These are phyloP conservation scores for Plumapathes pennacea DNA, from an alignment of 92 coral and sea anemone species.

Conservation along the genomic window DNA sequence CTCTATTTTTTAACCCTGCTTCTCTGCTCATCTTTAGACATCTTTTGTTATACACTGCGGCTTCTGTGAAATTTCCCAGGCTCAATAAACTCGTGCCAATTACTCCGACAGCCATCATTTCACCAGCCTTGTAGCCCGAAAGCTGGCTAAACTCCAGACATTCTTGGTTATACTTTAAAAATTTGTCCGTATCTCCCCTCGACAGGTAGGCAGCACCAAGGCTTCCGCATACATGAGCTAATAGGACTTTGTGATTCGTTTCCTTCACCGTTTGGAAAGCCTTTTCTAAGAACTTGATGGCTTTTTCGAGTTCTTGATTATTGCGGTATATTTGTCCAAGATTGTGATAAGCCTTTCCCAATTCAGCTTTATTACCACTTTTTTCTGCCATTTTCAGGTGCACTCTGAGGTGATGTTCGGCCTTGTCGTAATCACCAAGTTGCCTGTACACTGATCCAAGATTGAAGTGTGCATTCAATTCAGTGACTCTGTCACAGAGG, in stretches of 20 bases:
- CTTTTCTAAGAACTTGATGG: background rate
- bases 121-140: background rate
- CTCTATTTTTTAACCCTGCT: background rate
- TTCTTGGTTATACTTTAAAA: background rate
- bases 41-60: background rate
- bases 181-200: background rate
- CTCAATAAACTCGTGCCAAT: background rate
- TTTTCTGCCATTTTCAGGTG: too few relatives aligned
- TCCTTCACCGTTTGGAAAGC: background rate
- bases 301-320: background rate
- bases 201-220: background rate
- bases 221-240: background rate
- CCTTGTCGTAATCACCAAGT: slow-evolving; percentile 1
- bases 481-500: background rate
- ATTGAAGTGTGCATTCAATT: background rate
- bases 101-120: background rate
- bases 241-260: background rate
- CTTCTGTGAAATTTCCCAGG: background rate
- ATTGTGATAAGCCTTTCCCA: background rate
- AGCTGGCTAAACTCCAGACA: slow-evolving; percentile 1
- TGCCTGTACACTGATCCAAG: background rate
- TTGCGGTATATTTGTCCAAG: background rate
- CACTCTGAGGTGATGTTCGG: too few relatives aligned
- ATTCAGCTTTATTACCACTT: too few relatives aligned
- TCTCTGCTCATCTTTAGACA: background rate